A percentile compares a stretch with the other conserved stretches of the same genome.
phyloP scores from a whole-genome alignment of 2,888 invertebrate genomes.

The Hypomecis atomaria region DNA sequence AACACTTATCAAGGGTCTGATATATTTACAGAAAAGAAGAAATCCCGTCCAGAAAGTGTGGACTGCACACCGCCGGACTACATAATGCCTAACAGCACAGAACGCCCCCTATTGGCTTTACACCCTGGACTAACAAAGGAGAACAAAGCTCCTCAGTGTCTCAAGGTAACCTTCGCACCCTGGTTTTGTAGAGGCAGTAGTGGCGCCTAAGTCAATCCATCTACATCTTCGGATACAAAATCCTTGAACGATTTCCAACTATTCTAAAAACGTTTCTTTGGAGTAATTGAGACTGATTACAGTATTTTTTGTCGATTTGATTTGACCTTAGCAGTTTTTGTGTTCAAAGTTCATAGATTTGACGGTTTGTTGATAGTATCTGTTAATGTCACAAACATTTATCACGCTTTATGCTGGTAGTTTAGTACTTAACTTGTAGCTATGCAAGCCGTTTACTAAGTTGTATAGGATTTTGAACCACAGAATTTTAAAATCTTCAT shows the following conservation, averaged over 20 bases:
- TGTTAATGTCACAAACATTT: background rate
- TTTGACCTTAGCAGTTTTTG: constrained; percentile 10
- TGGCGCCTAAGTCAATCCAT: background rate
- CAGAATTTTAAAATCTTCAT: no score
- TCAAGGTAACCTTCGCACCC: constrained; percentile 85
- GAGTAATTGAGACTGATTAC: constrained; percentile 1
- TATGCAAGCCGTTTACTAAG: no score
- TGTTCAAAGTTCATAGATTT: constrained; percentile 10
- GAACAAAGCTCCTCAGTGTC: constrained; percentile 93
- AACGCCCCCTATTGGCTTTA: constrained; percentile 93
- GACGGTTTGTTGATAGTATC: constrained; percentile 3
- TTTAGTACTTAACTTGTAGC: background rate
- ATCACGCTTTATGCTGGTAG: background rate
- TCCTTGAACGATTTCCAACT: constrained; percentile 16
- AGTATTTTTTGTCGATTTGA: background rate
- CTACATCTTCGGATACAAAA: background rate
- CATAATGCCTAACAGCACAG: constrained; percentile 96
- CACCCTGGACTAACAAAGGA: constrained; percentile 95
- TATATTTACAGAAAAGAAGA: constrained; percentile 91
- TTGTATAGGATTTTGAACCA: no score
- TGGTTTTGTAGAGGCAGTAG: background rate
- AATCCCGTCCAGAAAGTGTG: constrained; percentile 93
- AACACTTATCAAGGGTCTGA: constrained; percentile 10
- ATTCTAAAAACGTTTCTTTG: constrained; percentile 18
- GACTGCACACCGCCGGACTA: constrained; percentile 99